phyloP scores from a whole-genome alignment of 2,113 vertebrate species.

The Epinephelus cyanopodus region DNA sequence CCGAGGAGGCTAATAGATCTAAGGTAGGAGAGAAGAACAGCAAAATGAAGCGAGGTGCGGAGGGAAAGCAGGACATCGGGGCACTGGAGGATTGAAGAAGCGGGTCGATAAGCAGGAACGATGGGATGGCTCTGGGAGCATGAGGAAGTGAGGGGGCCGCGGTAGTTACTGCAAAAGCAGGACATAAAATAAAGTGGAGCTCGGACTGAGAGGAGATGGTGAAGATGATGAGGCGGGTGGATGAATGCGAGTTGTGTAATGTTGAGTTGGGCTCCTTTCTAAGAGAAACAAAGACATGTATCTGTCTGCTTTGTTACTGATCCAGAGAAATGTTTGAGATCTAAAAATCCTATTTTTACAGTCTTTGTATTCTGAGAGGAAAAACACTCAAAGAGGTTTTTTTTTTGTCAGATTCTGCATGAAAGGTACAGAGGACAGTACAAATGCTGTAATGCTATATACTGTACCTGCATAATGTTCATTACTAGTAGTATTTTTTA shows the following conservation, averaged over 20 bases:
- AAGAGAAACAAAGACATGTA: neutral
- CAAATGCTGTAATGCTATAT: no score
- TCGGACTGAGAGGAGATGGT: neutral
- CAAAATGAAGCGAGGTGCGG: slow-evolving; percentile 40
- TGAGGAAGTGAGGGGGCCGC: slow-evolving; percentile 1
- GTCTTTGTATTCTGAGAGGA: no score
- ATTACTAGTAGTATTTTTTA: no score
- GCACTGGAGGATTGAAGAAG: slow-evolving; percentile 66
- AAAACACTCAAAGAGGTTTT: no score
- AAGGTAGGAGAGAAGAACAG: slow-evolving; percentile 35
- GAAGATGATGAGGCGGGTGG: slow-evolving; percentile 12
- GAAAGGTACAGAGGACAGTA: no score
- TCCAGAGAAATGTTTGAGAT: no score
- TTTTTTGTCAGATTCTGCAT: no score
- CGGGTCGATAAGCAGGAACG: slow-evolving; percentile 56
- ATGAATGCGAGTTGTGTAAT: neutral
- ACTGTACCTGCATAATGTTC: no score
- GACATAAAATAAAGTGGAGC: slow-evolving; percentile 20
- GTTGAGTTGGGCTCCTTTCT: neutral
- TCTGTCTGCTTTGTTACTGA: neutral
- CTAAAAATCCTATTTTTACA: no score
- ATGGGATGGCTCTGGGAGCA: slow-evolving; percentile 23
- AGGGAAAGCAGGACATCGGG: slow-evolving; percentile 54
- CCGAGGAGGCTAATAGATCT: slow-evolving; percentile 40
- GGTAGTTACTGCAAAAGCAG: slow-evolving; percentile 29